Base-by-base conservation (phyloP, 2,797 vertebrate species). In the Tachyglossus aculeatus region DNA sequence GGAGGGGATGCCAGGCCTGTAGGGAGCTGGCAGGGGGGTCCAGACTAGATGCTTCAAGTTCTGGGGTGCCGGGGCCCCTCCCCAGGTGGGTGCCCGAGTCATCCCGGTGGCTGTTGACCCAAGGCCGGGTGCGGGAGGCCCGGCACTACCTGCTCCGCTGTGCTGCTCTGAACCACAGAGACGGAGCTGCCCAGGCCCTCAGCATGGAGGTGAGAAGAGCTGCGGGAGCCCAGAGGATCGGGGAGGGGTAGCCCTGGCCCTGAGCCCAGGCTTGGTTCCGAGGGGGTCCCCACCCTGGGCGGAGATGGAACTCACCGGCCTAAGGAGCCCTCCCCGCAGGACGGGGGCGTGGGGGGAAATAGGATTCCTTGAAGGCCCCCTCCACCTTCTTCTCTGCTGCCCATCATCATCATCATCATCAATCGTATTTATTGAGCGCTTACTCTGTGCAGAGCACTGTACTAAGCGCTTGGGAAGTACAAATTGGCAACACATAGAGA, bases 21-120 rank as follows among this genome's bases (percentile, higher is more conserved):
- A 31, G 34, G 7, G 5, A 12, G 12, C 27, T 9, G 61, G 53
- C 21, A 65, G 57, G 63, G 65, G 24, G 10, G 24, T n/a, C 21
- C 1, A 21, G 33, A 27, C 15, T 1, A 31, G 22, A 33, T 33
- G 15, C 9, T 29, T 27, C 48, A 48, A 44, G 37, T 45, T 45
- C 36, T 37, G 50, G 56, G 65, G 50, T 16, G 33, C 18, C 58
- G 18, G 12, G 25, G 22, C 22, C 34, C 24, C 25, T 39, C 34
- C 11, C 47, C 74, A 96, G 96, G 95, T 97, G 95, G 95, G 88
- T 96, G 56, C 94, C 96, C 2, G 96, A 96, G 85, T 96, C 95
- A 24, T 94, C 95, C 6, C 90, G 94, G 32, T 96, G 95, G 95
- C 89, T 96, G 81, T 87, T 96, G 77, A 92, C 89, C 43, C 95